These are phyloP conservation scores for Microplitis manilae DNA, from an alignment of 2,888 invertebrate species.

Conservation along the genomic window DNA sequence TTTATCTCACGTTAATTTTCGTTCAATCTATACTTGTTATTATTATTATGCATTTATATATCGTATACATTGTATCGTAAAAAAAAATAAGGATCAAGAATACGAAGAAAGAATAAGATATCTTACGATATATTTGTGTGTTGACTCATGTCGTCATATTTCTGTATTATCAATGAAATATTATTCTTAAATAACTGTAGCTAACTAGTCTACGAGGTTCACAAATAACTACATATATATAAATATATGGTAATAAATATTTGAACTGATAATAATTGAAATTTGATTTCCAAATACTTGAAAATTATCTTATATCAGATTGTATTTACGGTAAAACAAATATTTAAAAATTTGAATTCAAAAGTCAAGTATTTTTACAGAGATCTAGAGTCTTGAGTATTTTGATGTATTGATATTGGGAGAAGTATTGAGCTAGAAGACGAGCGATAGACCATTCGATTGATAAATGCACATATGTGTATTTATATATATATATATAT, in stretches of 20 bases:
- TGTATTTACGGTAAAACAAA: neutral
- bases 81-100: neutral
- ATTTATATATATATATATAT: neutral
- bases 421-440: neutral
- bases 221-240: neutral
- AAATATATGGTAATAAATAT: too few species aligned
- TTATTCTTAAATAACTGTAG: neutral
- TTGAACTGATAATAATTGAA: too few species aligned
- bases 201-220: neutral
- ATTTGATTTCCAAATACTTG: neutral
- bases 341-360: neutral
- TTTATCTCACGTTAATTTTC: neutral
- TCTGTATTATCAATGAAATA: neutral
- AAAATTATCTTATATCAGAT: neutral
- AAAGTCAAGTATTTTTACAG: neutral
- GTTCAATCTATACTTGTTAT: neutral
- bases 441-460: neutral
- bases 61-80: neutral
- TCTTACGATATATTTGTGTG: neutral
- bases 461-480: conserved; percentile 1
- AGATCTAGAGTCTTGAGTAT: neutral
- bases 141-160: conserved; percentile 9
- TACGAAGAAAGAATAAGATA: conserved; percentile 5
- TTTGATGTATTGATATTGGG: neutral
- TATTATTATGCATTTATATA: too few species aligned